phyloP scores from a whole-genome alignment of 2,888 invertebrate genomes.

The Melanargia galathea region DNA sequence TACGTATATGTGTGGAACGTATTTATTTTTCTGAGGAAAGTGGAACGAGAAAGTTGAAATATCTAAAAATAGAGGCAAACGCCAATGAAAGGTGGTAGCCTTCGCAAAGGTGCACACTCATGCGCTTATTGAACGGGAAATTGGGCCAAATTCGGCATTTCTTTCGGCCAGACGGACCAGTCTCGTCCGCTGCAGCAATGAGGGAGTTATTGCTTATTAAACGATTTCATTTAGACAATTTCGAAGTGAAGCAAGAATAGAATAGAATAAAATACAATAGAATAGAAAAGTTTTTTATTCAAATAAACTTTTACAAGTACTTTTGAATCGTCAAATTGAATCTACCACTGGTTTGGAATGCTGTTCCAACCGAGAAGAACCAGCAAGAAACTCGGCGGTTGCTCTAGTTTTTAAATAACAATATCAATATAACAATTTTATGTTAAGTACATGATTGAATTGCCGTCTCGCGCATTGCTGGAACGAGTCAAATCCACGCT shows the following conservation, averaged over 20 bases:
- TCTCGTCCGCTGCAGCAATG: background rate
- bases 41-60: constrained; percentile 34
- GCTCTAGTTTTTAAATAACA: too few species aligned
- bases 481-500: too few species aligned
- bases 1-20: background rate
- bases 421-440: too few species aligned
- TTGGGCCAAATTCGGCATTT: constrained; percentile 11
- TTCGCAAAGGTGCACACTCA: constrained; percentile 23
- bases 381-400: too few species aligned
- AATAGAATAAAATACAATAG: too few species aligned
- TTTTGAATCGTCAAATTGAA: too few species aligned
- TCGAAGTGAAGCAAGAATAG: background rate
- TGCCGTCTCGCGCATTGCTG: too few species aligned
- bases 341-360: too few species aligned
- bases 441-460: too few species aligned
- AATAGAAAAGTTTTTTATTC: too few species aligned
- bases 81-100: constrained; percentile 26
- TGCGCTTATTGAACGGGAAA: constrained; percentile 15
- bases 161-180: background rate
- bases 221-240: background rate
- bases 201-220: background rate
- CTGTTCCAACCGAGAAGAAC: too few species aligned
- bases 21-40: constrained; percentile 24
- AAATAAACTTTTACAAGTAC: background rate
- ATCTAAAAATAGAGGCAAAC: constrained; percentile 31